A percentile compares a stretch with the other conserved stretches of the same genome.
Evolutionary conservation across 2,797 vertebrate genomes (phyloP).

Genomic region (Sciurus carolinensis): DNA sequence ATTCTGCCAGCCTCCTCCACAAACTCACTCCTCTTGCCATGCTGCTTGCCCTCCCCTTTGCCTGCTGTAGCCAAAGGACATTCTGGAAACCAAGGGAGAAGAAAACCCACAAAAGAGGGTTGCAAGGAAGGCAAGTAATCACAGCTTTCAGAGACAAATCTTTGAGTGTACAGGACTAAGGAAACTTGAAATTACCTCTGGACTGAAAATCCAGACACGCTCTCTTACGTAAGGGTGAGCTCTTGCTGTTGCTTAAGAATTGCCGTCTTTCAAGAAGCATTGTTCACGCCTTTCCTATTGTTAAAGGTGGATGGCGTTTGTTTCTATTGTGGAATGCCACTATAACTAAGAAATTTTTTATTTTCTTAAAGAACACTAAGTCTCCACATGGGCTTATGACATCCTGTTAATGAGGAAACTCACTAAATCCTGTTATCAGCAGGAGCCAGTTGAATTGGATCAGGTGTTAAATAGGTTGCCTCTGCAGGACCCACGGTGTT

Average conservation of each 20-base stretch:
- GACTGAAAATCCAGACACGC: neutral
- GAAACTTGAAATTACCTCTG: conserved; percentile 40
- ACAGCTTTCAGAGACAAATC: conserved; percentile 65
- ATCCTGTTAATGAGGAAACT: conserved; percentile 7
- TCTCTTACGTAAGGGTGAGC: neutral
- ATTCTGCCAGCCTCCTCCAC: conserved; percentile 64
- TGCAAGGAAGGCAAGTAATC: conserved; percentile 77
- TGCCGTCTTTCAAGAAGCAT: conserved; percentile 37
- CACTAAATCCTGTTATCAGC: conserved; percentile 43
- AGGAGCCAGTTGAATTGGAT: neutral
- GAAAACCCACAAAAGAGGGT: conserved; percentile 75
- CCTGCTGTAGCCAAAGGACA: conserved; percentile 78
- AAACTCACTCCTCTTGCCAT: neutral
- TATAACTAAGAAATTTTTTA: neutral
- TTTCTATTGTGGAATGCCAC: neutral
- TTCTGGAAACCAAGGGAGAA: conserved; percentile 70
- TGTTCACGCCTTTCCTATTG: neutral
- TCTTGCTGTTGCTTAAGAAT: neutral
- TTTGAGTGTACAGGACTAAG: conserved; percentile 55
- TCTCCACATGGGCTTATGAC: neutral
- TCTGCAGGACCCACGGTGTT: conserved; percentile 11
- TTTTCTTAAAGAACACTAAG: neutral
- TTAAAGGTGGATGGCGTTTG: neutral
- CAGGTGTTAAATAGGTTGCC: conserved; percentile 15
- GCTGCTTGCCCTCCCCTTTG: conserved; percentile 64